phyloP scores from a whole-genome alignment of 2,797 vertebrate genomes.

The Labroides dimidiatus region DNA sequence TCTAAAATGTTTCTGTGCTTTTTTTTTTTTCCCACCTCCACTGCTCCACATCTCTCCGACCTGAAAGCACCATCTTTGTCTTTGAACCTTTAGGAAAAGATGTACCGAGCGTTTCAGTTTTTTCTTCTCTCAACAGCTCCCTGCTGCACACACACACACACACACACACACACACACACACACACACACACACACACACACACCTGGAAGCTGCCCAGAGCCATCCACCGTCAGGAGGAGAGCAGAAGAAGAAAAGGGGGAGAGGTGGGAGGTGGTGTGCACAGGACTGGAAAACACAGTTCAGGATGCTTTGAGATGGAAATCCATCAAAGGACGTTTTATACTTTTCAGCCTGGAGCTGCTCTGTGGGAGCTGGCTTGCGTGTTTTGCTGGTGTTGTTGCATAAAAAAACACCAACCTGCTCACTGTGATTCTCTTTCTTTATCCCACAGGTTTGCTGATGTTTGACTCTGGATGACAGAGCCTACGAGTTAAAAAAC shows the following conservation, averaged over 20 bases:
- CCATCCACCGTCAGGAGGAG: not conserved
- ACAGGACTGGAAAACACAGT: not conserved
- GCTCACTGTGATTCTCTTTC: not conserved
- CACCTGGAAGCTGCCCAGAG: not conserved
- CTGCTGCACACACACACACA: not conserved
- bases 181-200: not conserved
- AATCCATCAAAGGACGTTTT: not conserved
- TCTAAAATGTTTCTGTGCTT: constrained; percentile 38
- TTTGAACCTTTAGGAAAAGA: constrained; percentile 31
- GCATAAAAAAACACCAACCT: not conserved
- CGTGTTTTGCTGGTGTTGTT: not conserved
- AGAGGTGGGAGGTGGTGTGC: not conserved
- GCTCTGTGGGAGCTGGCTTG: not conserved
- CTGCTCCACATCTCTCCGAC: not conserved
- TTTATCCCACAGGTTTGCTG: not conserved
- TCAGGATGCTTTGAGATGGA: not conserved
- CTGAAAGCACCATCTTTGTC: constrained; percentile 44
- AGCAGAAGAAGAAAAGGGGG: not conserved
- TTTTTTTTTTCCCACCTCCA: constrained; percentile 8
- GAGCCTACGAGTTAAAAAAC: not conserved
- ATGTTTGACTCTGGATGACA: not conserved
- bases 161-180: not conserved
- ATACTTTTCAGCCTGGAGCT: not conserved
- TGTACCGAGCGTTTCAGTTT: not conserved
- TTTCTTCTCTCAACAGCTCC: not conserved